These are phyloP conservation scores for Akabosia matsudoensis DNA, from an alignment of 1,140 invertebrate species.

Conservation along the genomic window DNA sequence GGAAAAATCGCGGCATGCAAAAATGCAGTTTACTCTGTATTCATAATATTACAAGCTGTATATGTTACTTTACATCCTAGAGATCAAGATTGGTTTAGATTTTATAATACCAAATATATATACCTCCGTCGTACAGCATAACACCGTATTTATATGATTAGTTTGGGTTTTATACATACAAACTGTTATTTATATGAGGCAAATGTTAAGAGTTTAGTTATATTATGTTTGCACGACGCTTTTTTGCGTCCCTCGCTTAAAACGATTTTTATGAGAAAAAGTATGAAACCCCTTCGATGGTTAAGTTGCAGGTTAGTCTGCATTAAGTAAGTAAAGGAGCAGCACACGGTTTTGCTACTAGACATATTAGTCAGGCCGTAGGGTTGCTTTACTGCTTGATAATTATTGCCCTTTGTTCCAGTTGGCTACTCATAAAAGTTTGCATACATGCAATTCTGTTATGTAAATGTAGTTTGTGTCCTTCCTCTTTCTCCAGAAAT, in stretches of 20 bases:
- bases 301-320: constrained; percentile 6
- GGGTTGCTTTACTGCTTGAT: background rate
- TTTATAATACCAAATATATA: background rate
- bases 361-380: background rate
- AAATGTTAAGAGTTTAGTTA: no score
- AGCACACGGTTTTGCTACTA: background rate
- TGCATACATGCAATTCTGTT: background rate
- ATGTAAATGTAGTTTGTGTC: no score
- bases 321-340: background rate
- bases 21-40: no score
- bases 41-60: no score
- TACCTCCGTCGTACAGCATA: background rate
- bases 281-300: background rate
- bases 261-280: background rate
- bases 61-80: no score
- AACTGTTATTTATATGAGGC: no score
- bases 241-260: no score
- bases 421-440: background rate
- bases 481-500: no score
- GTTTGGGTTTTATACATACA: no score
- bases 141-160: background rate
- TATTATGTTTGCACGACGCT: no score
- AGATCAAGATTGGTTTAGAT: background rate
- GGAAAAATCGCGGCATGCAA: no score
- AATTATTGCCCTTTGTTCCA: background rate